Percentiles rank a stretch among this genome's conserved stretches.
These are phyloP conservation scores for Aspidiotus rigidus DNA, from an alignment of 2,888 invertebrate species.

Conservation along the genomic window DNA sequence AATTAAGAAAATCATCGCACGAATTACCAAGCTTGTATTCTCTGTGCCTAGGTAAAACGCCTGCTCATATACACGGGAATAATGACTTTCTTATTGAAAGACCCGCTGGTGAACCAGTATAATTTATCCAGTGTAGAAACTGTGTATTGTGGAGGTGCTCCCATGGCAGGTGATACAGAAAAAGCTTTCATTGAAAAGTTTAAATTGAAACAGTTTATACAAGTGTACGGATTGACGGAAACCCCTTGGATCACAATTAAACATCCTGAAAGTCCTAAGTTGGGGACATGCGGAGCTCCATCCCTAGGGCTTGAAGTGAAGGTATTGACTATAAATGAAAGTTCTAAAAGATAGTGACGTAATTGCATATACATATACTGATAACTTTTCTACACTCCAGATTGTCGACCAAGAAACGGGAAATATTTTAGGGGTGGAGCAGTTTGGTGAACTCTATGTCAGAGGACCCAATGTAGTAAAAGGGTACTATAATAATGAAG, in stretches of 20 bases:
- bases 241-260: constrained; percentile 24
- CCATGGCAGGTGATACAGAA: constrained; percentile 41
- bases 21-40: no score
- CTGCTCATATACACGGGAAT: constrained; percentile 47
- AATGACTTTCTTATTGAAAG: constrained; percentile 58
- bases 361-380: constrained; percentile 7
- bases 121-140: constrained; percentile 44
- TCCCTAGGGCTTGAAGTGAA: constrained; percentile 37
- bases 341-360: background rate
- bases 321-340: constrained; percentile 30
- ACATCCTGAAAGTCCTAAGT: constrained; percentile 30
- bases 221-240: constrained; percentile 38
- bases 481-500: constrained; percentile 65
- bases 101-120: constrained; percentile 44
- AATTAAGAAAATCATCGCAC: no score
- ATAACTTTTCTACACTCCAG: constrained; percentile 32
- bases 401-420: constrained; percentile 43
- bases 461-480: constrained; percentile 73
- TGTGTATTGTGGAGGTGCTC: constrained; percentile 46
- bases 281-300: constrained; percentile 37
- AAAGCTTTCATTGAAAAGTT: constrained; percentile 18
- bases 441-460: constrained; percentile 73
- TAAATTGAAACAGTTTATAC: constrained; percentile 24
- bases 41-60: no score
- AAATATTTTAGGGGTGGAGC: constrained; percentile 52